Conservation (phyloP, 2,113 vertebrate species). For the Catharus bicknelli region DNA sequence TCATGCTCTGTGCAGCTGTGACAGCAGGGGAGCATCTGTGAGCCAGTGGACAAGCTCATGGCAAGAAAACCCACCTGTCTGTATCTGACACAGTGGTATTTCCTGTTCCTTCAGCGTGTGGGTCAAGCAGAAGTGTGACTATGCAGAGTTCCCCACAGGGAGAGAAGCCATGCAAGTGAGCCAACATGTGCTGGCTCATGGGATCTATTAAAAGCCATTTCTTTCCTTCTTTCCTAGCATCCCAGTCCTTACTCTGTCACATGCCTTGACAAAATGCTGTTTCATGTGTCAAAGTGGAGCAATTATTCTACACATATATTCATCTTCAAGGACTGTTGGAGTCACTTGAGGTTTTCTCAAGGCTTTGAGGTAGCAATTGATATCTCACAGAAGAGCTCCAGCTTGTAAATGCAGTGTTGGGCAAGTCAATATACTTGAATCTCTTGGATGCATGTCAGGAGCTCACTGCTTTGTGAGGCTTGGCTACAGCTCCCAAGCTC, state of each 20-base stretch:
- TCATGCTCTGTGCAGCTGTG: neutral
- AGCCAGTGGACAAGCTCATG: neutral
- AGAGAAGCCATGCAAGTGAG: neutral
- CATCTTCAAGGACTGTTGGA: neutral
- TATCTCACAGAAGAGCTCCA: neutral
- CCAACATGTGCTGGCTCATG: neutral
- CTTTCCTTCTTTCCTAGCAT: neutral
- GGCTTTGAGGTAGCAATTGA: neutral
- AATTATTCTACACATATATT: neutral
- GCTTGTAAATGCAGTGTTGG: neutral
- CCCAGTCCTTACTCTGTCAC: neutral
- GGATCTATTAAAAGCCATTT: neutral
- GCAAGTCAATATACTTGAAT: neutral
- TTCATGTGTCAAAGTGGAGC: neutral
- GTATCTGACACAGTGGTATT: neutral
- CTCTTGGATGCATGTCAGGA: constrained; percentile 42
- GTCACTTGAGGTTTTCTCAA: neutral
- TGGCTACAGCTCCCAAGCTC: neutral
- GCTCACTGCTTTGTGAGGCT: constrained; percentile 23
- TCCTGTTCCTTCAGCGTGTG: neutral
- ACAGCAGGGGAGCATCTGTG: neutral
- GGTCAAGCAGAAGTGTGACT: neutral
- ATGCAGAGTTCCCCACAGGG: neutral
- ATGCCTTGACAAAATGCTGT: constrained; percentile 1
- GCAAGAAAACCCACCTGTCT: neutral